Conservation (phyloP, 2,888 invertebrate species). For the Flabesymbios commensalis region DNA sequence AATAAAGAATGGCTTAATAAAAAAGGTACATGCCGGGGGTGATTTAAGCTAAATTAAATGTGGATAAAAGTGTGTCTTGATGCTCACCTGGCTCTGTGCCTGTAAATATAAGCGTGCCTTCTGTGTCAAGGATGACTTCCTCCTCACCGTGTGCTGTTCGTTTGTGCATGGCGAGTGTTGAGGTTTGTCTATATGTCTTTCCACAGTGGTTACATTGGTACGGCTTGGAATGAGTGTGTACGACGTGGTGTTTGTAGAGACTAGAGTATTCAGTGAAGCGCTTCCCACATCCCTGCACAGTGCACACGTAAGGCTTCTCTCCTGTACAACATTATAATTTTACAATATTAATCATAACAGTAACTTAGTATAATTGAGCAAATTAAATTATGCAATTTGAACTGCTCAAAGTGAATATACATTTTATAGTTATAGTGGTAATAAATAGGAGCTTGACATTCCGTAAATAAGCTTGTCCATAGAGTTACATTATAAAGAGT, state of each 20-base stretch:
- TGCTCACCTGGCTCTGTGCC: too few species aligned
- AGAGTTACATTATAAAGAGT: too few species aligned
- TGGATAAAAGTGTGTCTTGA: too few species aligned
- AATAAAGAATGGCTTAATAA: too few species aligned
- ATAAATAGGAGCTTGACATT: too few species aligned
- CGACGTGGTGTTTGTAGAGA: slow-evolving; percentile 71
- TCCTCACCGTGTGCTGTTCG: slow-evolving; percentile 64
- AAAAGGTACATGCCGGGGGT: too few species aligned
- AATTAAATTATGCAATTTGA: too few species aligned
- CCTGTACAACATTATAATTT: slow-evolving; percentile 45
- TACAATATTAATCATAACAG: background rate
- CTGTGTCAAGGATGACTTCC: background rate
- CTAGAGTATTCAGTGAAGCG: slow-evolving; percentile 74
- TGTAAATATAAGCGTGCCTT: background rate
- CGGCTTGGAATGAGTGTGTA: slow-evolving; percentile 68
- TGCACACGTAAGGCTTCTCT: slow-evolving; percentile 72
- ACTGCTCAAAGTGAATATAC: too few species aligned
- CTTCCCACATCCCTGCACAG: slow-evolving; percentile 68
- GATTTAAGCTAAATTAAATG: too few species aligned
- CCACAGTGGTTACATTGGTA: slow-evolving; percentile 68
- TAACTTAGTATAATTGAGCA: background rate
- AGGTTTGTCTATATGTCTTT: slow-evolving; percentile 68
- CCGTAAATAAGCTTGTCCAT: too few species aligned
- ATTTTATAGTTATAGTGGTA: too few species aligned
- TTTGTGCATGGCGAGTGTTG: slow-evolving; percentile 69